Evolutionary conservation across 2,888 invertebrate species (phyloP), one percentile per base, ranked within the genome.

Genomic region (Hirtodrosophila histrioides): DNA sequence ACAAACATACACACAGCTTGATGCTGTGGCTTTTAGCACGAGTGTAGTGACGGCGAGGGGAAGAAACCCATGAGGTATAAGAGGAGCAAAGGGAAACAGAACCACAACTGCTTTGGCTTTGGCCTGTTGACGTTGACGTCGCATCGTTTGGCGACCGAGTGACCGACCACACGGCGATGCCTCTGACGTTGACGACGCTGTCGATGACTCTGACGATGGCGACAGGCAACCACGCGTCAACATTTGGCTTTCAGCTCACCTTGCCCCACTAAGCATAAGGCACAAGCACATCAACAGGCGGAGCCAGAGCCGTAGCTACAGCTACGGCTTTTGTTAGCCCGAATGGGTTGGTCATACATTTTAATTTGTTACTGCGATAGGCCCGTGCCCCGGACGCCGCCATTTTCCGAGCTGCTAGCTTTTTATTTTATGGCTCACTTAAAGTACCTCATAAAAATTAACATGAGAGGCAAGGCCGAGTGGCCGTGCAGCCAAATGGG

Each of bases 401-500:
- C 8, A 31, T 31, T 45, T 43, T 33, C 9, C n/a, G 11, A 17
- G 31, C 36, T 24, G n/a, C 17, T 54, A 11, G 37, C 11, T 39
- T 37, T 54, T 49, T 60, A 56, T 79, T 84, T 84, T 77, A 82
- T 79, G 77, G 79, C 81, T 79, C 79, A 79, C 73, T 81, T 60
- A 77, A 75, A 77, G 72, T 69, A 75, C 84, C 79, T 79, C 82
- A 81, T 84, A 81, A 79, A 84, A 82, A 82, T 82, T 81, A 82
- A 82, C 81, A 79, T 55, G 79, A 77, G 71, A 60, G 66, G 54
- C 67, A 62, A 66, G 69, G 51, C 55, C 51, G 50, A 46, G 60
- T 44, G 43, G 54, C 17, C 17, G 17, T 17, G 17, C 43, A 31
- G 45, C 31, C 41, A 44, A 68, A 68, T 72, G 53, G 68, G 44